Evolutionary conservation across 2,888 invertebrate species (phyloP), one percentile per base, ranked within the genome.

Genomic region (Margaritifera margaritifera): DNA sequence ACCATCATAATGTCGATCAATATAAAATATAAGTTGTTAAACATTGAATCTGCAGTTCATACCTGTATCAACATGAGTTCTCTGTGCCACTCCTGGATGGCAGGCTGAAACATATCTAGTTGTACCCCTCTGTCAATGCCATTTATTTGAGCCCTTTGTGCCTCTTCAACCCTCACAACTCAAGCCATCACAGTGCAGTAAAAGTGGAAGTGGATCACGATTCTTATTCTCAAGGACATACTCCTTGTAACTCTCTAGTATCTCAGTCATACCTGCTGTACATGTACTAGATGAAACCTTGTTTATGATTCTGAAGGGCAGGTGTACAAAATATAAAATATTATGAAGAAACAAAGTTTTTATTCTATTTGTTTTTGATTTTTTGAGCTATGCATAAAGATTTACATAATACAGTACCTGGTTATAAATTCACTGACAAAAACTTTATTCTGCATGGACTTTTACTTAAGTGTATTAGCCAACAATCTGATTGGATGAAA

Each of bases 71-170:
- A 59, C 25, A 64, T 58, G 20, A 67, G 57, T 60, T 63, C n/a
- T 52, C 61, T 62, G 56, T 71, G 67, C 67, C 59, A 71, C 55
- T 71, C 71, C 57, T 67, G 71, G 8, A 67, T 71, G 51, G 51
- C 60, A 19, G 67, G 63, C 50, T 71, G 59, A 71, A 64, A 59
- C 61, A 54, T 56, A 8, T 64, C 64, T 19, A 67, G 53, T 15
- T 64, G 42, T 27, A 59, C n/a, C 60, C 64, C 63, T 25, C 8
- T 11, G 51, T 68, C 63, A n/a, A n/a, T 58, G 50, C 59, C 64
- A 60, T 68, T 68, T 24, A 68, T 63, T 27, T 60, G 50, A 6
- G 68, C 63, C 22, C 53, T 51, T 55, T 68, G 54, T 2, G 68
- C 68, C 18, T 60, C 60, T 42, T 64, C 55, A 24, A 25, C 59